A percentile compares a stretch with the other conserved stretches of the same genome.
phyloP scores from a whole-genome alignment of 2,113 vertebrate species.

The Bagarius yarrelli region DNA sequence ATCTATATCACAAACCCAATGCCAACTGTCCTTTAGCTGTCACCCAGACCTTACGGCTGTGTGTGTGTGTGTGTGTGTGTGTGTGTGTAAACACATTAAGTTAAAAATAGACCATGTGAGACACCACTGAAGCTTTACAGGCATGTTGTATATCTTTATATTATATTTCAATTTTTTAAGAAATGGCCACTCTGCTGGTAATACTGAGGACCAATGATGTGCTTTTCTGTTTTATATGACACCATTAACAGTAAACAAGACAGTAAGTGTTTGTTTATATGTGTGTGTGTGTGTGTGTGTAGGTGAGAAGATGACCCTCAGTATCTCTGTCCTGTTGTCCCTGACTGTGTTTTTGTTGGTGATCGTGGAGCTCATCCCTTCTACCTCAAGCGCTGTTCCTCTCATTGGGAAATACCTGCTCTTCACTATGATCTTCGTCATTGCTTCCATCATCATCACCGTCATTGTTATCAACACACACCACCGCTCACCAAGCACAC shows the following conservation, averaged over 20 bases:
- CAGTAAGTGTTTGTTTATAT: conserved; percentile 2
- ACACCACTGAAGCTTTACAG: not conserved
- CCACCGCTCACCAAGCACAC: conserved; percentile 95
- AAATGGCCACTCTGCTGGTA: not conserved
- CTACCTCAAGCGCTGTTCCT: conserved; percentile 93
- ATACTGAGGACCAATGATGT: not conserved
- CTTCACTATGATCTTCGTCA: conserved; percentile 98
- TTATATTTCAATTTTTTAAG: not conserved
- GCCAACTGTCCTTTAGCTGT: not conserved
- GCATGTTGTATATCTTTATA: not conserved
- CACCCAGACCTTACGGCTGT: conserved; percentile 27
- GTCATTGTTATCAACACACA: conserved; percentile 97
- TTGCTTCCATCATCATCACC: conserved; percentile 93
- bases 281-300: conserved; percentile 25
- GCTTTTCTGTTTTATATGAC: not conserved
- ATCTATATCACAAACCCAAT: not conserved
- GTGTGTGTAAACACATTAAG: conserved; percentile 18
- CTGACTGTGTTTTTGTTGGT: conserved; percentile 97
- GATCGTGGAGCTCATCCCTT: conserved; percentile 96
- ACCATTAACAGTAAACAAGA: not conserved
- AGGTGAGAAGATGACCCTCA: conserved; percentile 99
- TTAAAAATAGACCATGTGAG: conserved; percentile 25
- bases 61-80: conserved; percentile 8
- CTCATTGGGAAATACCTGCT: conserved; percentile 98
- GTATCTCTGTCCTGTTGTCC: conserved; percentile 94